These are phyloP conservation scores for Trissonchulus latispiculum DNA, from an alignment of 2,888 invertebrate genomes.

Conservation along the genomic window DNA sequence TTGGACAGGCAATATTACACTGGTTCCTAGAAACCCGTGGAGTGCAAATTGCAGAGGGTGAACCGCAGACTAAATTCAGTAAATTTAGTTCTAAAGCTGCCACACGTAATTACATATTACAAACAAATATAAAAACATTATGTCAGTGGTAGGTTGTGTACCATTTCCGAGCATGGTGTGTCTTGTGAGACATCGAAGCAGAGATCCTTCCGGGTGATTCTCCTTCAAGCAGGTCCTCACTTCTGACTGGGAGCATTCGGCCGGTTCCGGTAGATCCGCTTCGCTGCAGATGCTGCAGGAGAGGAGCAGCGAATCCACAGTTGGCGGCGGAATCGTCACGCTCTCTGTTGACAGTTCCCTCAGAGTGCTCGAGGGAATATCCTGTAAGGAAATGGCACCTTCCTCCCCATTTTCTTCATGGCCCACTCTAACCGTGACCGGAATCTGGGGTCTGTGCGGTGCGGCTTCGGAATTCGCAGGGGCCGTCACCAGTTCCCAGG, in stretches of 20 bases:
- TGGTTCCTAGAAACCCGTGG: too few relatives aligned
- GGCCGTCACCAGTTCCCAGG: not conserved
- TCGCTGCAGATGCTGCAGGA: slow-evolving; percentile 10
- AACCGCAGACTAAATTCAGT: too few relatives aligned
- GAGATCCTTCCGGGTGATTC: slow-evolving; percentile 5
- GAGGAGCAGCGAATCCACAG: not conserved
- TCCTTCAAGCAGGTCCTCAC: not conserved
- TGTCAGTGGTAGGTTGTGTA: too few relatives aligned
- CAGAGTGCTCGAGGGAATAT: not conserved
- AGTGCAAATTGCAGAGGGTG: too few relatives aligned
- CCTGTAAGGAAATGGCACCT: too few relatives aligned
- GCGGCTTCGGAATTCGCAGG: not conserved
- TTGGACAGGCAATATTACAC: too few relatives aligned
- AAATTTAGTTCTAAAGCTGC: too few relatives aligned
- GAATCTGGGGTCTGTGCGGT: not conserved
- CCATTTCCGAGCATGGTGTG: slow-evolving; percentile 30
- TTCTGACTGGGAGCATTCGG: slow-evolving; percentile 6
- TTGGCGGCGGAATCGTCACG: too few relatives aligned
- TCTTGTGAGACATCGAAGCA: slow-evolving; percentile 31
- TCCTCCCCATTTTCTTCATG: not conserved
- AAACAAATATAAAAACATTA: too few relatives aligned
- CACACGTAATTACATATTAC: too few relatives aligned
- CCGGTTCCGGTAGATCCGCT: slow-evolving; percentile 3
- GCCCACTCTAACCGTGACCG: not conserved
- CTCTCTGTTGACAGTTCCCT: not conserved